A percentile compares a stretch with the other conserved stretches of the same genome.
These are phyloP conservation scores for Beris chalybata DNA, from an alignment of 2,888 invertebrate genomes.

Conservation along the genomic window DNA sequence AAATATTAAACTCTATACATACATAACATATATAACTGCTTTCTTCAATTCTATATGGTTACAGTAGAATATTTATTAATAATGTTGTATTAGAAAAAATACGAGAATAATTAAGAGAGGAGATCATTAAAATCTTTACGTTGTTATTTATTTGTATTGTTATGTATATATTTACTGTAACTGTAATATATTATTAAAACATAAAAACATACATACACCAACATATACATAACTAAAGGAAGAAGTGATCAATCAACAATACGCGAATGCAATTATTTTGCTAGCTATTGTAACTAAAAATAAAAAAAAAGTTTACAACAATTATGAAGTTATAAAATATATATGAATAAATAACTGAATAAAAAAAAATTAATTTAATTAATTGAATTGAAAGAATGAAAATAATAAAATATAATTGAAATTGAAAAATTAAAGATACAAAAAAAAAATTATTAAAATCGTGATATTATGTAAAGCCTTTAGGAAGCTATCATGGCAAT, in stretches of 20 bases:
- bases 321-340: not conserved
- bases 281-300: constrained; percentile 7
- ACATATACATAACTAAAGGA: constrained; percentile 11
- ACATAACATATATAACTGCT: constrained; percentile 8
- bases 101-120: too few species aligned
- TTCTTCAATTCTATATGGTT: constrained; percentile 9
- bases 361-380: constrained; percentile 13
- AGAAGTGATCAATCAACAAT: constrained; percentile 21
- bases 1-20: too few species aligned
- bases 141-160: too few species aligned
- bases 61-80: constrained; percentile 10
- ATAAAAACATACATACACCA: constrained; percentile 22
- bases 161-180: constrained; percentile 9
- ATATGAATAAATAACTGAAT: not conserved
- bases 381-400: not conserved
- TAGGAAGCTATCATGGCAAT: constrained; percentile 30
- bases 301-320: not conserved
- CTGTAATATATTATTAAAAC: constrained; percentile 2
- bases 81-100: too few species aligned
- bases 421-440: constrained; percentile 3
- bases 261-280: constrained; percentile 26
- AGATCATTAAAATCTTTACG: too few species aligned
- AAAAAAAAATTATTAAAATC: constrained; percentile 22
- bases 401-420: not conserved
- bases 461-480: constrained; percentile 32